phyloP scores from a whole-genome alignment of 2,113 vertebrate genomes.

The Geococcyx californianus region DNA sequence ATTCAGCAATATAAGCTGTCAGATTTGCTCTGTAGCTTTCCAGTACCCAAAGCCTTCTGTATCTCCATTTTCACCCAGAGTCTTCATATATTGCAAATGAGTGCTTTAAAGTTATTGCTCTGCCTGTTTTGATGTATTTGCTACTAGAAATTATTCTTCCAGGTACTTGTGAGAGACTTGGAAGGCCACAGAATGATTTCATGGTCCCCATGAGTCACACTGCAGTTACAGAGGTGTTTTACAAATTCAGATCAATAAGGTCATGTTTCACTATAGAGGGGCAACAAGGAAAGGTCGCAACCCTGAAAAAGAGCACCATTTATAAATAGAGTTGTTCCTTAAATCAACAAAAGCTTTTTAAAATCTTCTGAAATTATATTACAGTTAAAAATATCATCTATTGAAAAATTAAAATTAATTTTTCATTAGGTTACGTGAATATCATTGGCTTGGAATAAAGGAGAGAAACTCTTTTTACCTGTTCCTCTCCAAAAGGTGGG shows the following conservation, averaged over 20 bases:
- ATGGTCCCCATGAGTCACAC: neutral
- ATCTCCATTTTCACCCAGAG: neutral
- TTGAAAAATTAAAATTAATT: neutral
- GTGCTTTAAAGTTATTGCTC: neutral
- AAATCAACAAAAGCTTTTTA: neutral
- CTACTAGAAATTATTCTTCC: neutral
- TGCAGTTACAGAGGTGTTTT: neutral
- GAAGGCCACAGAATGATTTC: slow-evolving; percentile 13
- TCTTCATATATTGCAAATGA: neutral
- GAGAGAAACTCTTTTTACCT: neutral
- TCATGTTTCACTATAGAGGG: neutral
- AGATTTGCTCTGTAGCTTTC: neutral
- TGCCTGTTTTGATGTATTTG: neutral
- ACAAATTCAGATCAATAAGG: slow-evolving; percentile 38
- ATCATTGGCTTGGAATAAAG: neutral
- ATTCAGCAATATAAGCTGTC: neutral
- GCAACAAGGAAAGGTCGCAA: neutral
- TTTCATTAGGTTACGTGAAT: neutral
- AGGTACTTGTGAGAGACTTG: neutral
- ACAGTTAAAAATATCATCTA: neutral
- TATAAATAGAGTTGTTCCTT: neutral
- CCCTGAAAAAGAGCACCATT: neutral
- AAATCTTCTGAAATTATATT: neutral
- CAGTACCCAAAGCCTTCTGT: neutral
- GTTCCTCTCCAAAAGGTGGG: neutral